Base-by-base conservation (phyloP, 2,797 vertebrate species). In the Myotis planiceps region DNA sequence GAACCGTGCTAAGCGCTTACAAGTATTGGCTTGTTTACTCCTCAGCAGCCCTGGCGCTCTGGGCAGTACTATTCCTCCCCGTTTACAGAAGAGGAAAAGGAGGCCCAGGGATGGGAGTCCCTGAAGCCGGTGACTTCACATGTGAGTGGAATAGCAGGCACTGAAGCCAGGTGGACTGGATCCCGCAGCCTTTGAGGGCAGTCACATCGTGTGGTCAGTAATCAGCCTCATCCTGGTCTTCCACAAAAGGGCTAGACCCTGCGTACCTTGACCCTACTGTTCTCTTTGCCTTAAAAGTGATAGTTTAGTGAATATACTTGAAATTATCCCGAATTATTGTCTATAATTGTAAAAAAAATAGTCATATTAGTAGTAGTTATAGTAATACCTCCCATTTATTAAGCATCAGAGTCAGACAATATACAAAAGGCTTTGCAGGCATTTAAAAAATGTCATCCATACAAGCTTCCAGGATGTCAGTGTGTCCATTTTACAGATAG, bases 251-350 rank as follows among this genome's bases (percentile, higher is more conserved):
- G 53, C 47, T 81, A 18, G 55, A 63, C 39, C 21, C 68, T 39
- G 32, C 42, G 2, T 3, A 34, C 37, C 25, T 2, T 55, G 58
- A 27, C 12, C 32, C 55, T 15, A 29, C 27, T 49, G 5, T 58
- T 94, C 82, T 85, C 65, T 88, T 69, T 72, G 83, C n/a, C 34
- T 86, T 88, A 76, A 82, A 71, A 88, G 69, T 27, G 27, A 66
- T 21, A 79, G 79, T 53, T n/a, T 29, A 68, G 27, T 42, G 18
- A 39, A 37, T 78, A 37, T 23, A 34, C 25, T 90, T 86, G 81
- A 93, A 81, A 81, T 96, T 71, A 74, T 34, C 2, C 47, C 14
- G n/a, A 45, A 39, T 58, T 55, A 49, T 18, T 47, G 51, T 82
- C 69, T 34, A 65, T 42, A 79, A 15, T 79, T 47, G 14, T 58